phyloP scores from a whole-genome alignment of 2,797 vertebrate species.

The Pteronotus mesoamericanus region DNA sequence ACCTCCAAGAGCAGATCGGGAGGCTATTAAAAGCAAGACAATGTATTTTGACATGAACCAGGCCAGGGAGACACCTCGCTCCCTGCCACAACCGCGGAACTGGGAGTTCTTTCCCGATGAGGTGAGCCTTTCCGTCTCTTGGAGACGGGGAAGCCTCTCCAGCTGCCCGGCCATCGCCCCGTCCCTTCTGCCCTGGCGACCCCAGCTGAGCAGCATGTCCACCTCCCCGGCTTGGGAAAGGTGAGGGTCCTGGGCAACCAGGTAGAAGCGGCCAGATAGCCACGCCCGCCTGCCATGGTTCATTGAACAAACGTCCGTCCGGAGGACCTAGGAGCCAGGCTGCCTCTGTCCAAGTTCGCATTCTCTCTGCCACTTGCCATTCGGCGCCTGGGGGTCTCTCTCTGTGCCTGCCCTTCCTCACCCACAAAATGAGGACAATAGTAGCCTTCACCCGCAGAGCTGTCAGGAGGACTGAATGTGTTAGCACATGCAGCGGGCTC shows the following conservation, averaged over 20 bases:
- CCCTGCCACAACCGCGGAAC: constrained; percentile 72
- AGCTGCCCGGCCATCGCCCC: constrained; percentile 38
- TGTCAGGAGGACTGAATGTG: background rate
- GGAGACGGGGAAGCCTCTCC: constrained; percentile 71
- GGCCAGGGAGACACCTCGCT: constrained; percentile 78
- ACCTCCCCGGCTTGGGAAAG: background rate
- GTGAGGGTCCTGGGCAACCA: background rate
- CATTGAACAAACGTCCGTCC: accelerated
- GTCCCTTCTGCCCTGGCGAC: background rate
- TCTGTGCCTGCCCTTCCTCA: constrained; percentile 31
- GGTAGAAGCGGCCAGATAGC: background rate
- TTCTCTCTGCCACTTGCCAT: background rate
- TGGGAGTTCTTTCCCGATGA: constrained; percentile 77
- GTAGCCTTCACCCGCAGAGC: background rate
- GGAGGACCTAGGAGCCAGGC: accelerated
- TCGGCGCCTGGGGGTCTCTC: background rate
- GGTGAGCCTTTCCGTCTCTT: constrained; percentile 76
- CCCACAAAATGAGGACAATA: background rate
- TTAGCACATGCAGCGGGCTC: background rate
- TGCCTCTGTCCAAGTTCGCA: background rate
- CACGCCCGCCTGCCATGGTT: accelerated
- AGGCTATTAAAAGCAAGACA: constrained; percentile 83
- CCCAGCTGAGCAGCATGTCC: background rate
- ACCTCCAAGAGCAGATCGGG: constrained; percentile 75
- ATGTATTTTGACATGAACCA: constrained; percentile 78